Base-by-base conservation (phyloP, 1,140 invertebrate species). In the Cephus cinctus region DNA sequence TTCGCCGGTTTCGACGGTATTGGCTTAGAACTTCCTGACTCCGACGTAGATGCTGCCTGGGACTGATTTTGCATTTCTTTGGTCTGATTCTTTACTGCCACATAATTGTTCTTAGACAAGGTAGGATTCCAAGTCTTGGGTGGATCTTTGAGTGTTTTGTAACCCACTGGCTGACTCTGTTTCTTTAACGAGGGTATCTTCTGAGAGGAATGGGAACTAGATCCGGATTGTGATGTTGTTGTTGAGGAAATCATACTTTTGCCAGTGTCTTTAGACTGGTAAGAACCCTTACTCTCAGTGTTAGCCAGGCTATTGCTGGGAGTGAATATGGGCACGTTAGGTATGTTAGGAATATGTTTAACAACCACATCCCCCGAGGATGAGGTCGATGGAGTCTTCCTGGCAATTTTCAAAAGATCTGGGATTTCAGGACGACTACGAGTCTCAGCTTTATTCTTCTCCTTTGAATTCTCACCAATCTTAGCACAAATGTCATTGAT, bases 71-170 rank as follows among this genome's bases (percentile, higher is more conserved):
- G 61, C 22, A 67, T 19, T 31, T 72, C 65, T 16, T 73, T 71
- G 1, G 60, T 59, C 20, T 76, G 73, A 56, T 78, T 78, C 19
- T 78, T 79, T 14, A 68, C 63, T 0, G 73, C 70, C 0, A 78
- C 55, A n/a, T 76, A 73, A 38, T 76, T 78, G 11, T 76, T 75
- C 30, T 78, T 76, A 0, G 80, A 74, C 2, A 82, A 64, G 4
- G 78, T 80, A 2, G 80, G 81, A 59, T 83, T 83, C 81, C 81
- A 83, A 1, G 75, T 72, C 51, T 79, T 82, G 0, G 81, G 79
- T 1, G 80, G 80, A 47, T 79, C 75, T 9, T 80, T 67, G 1
- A 82, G 59, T 0, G 81, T 82, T 45, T 83, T 83, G 48, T 83
- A 83, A 0, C 76, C 76, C 4, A 76, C 63, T 1, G 73, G 58